Evolutionary conservation across 2,113 vertebrate genomes (phyloP).

Genomic region (Morone chrysops): DNA sequence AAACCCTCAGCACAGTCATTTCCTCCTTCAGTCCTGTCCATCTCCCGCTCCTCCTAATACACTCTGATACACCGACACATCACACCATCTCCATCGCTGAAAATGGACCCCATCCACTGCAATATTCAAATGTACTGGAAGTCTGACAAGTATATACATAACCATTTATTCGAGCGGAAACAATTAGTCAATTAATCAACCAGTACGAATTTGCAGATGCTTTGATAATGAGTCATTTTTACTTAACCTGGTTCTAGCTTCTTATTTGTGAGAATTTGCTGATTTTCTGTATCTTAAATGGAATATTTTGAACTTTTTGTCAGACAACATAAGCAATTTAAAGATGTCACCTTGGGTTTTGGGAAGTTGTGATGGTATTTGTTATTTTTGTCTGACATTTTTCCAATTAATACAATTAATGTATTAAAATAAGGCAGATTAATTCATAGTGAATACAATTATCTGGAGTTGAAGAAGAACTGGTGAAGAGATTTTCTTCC

Average conservation of each 20-base stretch:
- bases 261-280: neutral
- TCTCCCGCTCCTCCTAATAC: neutral
- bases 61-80: neutral
- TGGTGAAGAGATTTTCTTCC: neutral
- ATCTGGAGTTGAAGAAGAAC: neutral
- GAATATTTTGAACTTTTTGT: neutral
- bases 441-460: neutral
- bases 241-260: neutral
- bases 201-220: neutral
- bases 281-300: neutral
- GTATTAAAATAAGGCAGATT: neutral
- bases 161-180: neutral
- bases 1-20: constrained; percentile 9
- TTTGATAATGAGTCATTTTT: neutral
- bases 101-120: neutral
- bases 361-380: neutral
- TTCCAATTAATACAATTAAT: neutral
- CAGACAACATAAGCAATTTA: neutral
- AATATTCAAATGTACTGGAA: neutral
- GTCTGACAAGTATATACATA: no score
- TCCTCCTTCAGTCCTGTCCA: constrained; percentile 28
- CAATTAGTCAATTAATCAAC: neutral
- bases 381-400: neutral
- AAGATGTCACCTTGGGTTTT: neutral
- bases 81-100: neutral